phyloP scores from a whole-genome alignment of 2,113 vertebrate genomes.

The Melospiza georgiana region DNA sequence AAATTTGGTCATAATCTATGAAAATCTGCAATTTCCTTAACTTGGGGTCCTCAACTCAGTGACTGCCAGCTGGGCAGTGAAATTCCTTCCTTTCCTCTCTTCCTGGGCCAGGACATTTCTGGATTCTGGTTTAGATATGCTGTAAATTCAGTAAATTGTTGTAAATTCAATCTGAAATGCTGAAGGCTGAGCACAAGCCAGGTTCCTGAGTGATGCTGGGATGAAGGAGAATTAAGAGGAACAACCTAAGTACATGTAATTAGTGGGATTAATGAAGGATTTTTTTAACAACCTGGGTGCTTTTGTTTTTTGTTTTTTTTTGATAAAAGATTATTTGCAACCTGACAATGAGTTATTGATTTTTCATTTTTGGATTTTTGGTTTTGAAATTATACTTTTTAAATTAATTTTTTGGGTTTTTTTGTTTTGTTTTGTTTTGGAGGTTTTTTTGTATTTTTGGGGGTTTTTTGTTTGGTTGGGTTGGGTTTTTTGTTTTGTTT shows the following conservation, averaged over 20 bases:
- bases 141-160: not conserved
- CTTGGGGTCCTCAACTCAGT: not conserved
- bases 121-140: not conserved
- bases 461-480: too few relatives aligned
- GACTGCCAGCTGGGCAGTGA: not conserved
- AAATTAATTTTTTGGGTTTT: not conserved
- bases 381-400: not conserved
- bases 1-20: not conserved
- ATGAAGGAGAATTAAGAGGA: not conserved
- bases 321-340: not conserved
- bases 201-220: not conserved
- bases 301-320: not conserved
- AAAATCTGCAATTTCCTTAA: not conserved
- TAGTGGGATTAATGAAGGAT: not conserved
- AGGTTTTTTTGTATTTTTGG: not conserved
- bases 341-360: not conserved
- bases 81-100: not conserved
- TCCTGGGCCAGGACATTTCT: not conserved
- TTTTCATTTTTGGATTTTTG: not conserved
- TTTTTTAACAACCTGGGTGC: not conserved
- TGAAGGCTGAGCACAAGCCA: not conserved
- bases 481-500: too few relatives aligned
- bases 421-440: not conserved
- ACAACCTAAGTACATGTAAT: not conserved
- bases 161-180: not conserved